A percentile compares a stretch with the other conserved stretches of the same genome.
These are phyloP conservation scores for Cerastis leucographa DNA, from an alignment of 2,888 invertebrate species.

Conservation along the genomic window DNA sequence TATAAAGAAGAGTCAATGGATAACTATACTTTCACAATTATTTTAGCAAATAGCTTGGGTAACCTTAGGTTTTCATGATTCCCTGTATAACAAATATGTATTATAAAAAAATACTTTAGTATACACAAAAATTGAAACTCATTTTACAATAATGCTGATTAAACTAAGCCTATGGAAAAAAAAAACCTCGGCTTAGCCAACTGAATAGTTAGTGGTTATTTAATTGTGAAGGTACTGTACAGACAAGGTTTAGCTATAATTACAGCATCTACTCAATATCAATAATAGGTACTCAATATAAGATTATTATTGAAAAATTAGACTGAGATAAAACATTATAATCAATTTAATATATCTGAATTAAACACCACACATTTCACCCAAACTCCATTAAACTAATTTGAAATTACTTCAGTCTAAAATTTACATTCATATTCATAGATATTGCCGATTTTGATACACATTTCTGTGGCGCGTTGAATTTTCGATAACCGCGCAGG, in stretches of 20 bases:
- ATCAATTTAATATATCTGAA: not conserved
- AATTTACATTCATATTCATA: slow-evolving; percentile 46
- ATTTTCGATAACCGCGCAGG: slow-evolving; percentile 81
- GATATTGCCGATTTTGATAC: slow-evolving; percentile 67
- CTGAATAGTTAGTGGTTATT: no score
- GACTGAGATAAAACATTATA: not conserved
- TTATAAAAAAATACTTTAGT: no score
- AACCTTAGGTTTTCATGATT: not conserved
- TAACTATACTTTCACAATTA: not conserved
- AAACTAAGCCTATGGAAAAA: no score
- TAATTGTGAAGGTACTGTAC: no score
- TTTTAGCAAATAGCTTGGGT: not conserved
- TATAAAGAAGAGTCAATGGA: not conserved
- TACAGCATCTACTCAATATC: no score
- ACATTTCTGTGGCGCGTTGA: slow-evolving; percentile 71
- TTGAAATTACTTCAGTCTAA: slow-evolving; percentile 33
- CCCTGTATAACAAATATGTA: not conserved
- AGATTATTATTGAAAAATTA: not conserved
- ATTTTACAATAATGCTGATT: no score
- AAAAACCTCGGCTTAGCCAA: no score
- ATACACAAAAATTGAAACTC: no score
- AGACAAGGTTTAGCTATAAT: no score
- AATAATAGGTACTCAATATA: no score
- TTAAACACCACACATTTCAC: not conserved
- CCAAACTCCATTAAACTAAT: slow-evolving; percentile 32